Percentiles rank a stretch among this genome's conserved stretches.
Conservation (phyloP, 2,797 vertebrate genomes). For the Sus cebifrons region DNA sequence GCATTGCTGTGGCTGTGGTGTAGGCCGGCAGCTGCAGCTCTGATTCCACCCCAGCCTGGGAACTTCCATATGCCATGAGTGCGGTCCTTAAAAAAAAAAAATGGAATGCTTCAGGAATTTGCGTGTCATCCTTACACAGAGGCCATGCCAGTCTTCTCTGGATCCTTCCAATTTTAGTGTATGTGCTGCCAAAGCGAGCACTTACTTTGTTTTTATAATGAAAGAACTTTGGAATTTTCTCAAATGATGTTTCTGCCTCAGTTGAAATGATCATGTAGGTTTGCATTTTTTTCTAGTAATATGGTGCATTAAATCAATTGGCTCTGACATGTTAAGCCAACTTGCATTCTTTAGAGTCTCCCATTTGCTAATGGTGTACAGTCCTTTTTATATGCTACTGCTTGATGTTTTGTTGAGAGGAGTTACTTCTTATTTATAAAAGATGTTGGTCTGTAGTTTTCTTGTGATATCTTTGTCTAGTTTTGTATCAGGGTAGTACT, state of each 20-base stretch:
- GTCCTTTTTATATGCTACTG: slow-evolving; percentile 19
- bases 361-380: slow-evolving; percentile 8
- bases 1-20: too few species aligned
- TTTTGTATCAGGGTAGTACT: slow-evolving; percentile 38
- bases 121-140: too few species aligned
- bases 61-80: too few species aligned
- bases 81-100: too few species aligned
- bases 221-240: neutral
- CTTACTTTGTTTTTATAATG: neutral
- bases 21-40: too few species aligned
- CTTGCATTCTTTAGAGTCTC: neutral
- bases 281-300: neutral
- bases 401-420: slow-evolving; percentile 15
- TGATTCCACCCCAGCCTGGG: too few species aligned
- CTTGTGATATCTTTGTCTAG: neutral
- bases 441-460: slow-evolving; percentile 6
- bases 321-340: neutral
- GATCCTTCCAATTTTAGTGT: too few species aligned
- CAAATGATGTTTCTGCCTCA: neutral
- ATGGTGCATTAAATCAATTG: neutral
- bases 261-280: neutral
- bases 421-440: slow-evolving; percentile 19
- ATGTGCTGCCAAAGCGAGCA: too few species aligned
- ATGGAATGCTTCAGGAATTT: too few species aligned
- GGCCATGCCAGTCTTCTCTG: too few species aligned